These are phyloP conservation scores for Triplophysa rosa DNA, from an alignment of 2,113 vertebrate genomes.

Conservation along the genomic window DNA sequence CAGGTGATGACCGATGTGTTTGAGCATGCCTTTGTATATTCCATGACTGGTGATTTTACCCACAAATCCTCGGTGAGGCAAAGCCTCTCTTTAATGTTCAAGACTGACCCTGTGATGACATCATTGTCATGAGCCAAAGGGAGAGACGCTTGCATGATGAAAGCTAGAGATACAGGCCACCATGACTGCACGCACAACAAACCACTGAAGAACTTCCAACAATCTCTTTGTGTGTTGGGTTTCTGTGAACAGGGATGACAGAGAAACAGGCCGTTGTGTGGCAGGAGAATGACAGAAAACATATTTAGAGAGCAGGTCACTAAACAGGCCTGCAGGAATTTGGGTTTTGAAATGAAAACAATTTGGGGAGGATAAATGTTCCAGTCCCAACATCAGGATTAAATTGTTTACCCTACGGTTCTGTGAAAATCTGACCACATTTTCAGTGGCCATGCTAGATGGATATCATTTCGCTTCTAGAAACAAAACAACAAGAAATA, in stretches of 20 bases:
- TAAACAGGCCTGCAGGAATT: conserved; percentile 62
- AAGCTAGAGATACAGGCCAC: conserved; percentile 69
- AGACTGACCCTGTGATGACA: conserved; percentile 71
- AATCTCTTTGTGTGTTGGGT: conserved; percentile 62
- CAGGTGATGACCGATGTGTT: conserved; percentile 42
- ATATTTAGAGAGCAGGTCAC: conserved; percentile 58
- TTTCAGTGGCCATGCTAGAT: conserved; percentile 36
- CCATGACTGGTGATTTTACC: conserved; percentile 66
- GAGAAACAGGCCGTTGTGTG: conserved; percentile 59
- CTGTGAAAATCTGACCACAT: conserved; percentile 40
- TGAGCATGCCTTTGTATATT: conserved; percentile 50
- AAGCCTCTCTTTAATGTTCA: conserved; percentile 66
- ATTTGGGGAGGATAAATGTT: conserved; percentile 65
- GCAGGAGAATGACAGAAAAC: conserved; percentile 62
- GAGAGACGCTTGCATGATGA: conserved; percentile 65
- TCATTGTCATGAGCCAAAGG: conserved; percentile 62
- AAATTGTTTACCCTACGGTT: conserved; percentile 50
- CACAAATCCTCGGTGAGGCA: conserved; percentile 65
- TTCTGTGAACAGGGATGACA: conserved; percentile 56
- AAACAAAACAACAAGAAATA: conserved; percentile 15
- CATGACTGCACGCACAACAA: conserved; percentile 70
- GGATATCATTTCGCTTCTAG: conserved; percentile 5
- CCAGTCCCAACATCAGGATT: conserved; percentile 64
- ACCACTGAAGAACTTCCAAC: conserved; percentile 61
- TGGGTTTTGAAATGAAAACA: conserved; percentile 72